Base-by-base conservation (phyloP, 2,797 vertebrate genomes). In the Sebastes matsubarae region DNA sequence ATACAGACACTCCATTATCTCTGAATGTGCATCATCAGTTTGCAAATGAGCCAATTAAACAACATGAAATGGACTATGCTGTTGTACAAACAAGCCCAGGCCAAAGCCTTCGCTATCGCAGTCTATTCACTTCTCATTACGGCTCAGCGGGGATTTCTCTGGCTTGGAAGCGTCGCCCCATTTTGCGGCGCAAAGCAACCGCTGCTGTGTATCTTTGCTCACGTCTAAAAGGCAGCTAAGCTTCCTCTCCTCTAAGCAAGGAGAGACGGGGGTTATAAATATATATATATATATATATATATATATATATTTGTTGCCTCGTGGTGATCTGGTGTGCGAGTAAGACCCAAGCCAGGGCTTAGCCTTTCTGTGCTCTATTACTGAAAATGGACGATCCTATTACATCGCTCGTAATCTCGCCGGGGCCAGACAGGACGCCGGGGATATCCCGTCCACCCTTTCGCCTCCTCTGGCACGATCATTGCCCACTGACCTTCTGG, bases 331-430 rank as follows among this genome's bases (percentile, higher is more conserved):
- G 16, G 79, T 79, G 72, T 46, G 5, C 29, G 13, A 87, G 81
- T 61, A 58, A 84, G 89, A 86, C 30, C 84, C 85, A 75, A 88
- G 81, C 75, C 72, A 32, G 68, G 74, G 92, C 84, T 93, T 88
- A 94, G 88, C 89, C 90, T 88, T 77, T 89, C 89, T 88, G 85
- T 91, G 87, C 93, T 92, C 89, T 83, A 88, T 94, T 93, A 94
- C 83, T 87, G 90, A 87, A 94, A 94, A 93, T 83, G 78, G 91
- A 82, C 84, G 87, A 94, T 92, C 87, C 92, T 80, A 92, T 95
- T 93, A 91, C 89, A 86, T 67, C 11, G 68, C 77, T 75, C 65
- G 87, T 94, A 92, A 95, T 94, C 93, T 93, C 86, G 61, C 68
- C 30, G 25, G 82, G 87, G 87, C 85, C 92, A 88, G 84, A 59